Base-by-base conservation (phyloP, 2,797 vertebrate genomes). In the Epinephelus awoara region DNA sequence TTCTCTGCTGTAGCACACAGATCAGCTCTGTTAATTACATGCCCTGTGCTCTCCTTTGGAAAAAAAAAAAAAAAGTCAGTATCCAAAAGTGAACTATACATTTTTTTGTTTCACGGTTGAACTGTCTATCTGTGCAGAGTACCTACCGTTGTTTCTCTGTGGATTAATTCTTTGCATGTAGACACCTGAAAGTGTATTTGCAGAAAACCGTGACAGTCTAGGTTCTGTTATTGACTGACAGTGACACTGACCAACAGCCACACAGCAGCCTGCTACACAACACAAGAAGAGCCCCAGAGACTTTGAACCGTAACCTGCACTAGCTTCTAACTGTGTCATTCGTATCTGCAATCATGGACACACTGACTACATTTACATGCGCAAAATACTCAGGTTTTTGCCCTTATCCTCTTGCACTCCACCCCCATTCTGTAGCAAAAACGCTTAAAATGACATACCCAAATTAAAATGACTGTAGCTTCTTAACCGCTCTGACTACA, bases 11-110 rank as follows among this genome's bases (percentile, higher is more conserved):
- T 34, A 34, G 29, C 34, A 19, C 9, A 19, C 21, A 54, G 11
- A 54, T 40, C 13, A 23, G 63, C 68, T 58, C n/a, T 66, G 65
- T 61, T 23, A 51, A 61, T 57, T 4, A 46, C 23, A 54, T 13
- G 1, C 18, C 0, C 2, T 50, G 3, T 34, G 4, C 1, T 55
- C 5, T 27, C 9, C 18, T 50, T 38, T 18, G 3, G 18, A n/a
- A 19, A 18, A 17, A 72, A 73, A 64, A 34, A 3, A 44, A 23
- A 23, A 23, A 23, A 23, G 14, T n/a, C 11, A 9, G 9, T 7
- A 7, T 49, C 10, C 23, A 17, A 46, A 67, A 44, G 52, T n/a
- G 1, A n/a, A 49, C 3, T 42, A 42, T 42, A 42, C 10, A 9
- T 40, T 40, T 40, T 40, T 40, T 9, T 8, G 38, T 40, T 40